Evolutionary conservation across 2,888 invertebrate species (phyloP).

Genomic region (Hypomecis punctinalis): DNA sequence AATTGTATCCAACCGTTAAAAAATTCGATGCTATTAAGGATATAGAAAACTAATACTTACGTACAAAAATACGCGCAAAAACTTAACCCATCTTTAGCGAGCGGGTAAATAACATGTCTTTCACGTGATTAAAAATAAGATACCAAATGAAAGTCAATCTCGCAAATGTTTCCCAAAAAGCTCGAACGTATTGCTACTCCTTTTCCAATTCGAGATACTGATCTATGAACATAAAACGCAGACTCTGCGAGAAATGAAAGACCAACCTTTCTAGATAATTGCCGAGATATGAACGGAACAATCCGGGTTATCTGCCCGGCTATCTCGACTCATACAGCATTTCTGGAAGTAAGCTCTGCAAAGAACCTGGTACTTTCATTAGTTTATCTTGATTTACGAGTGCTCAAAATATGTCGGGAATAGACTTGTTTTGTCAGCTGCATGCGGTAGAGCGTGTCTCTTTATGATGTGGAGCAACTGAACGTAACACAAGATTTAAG

Average conservation of each 20-base stretch:
- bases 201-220: constrained; percentile 41
- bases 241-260: constrained; percentile 54
- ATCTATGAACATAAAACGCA: constrained; percentile 47
- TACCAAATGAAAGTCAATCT: constrained; percentile 1
- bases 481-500: too few species aligned
- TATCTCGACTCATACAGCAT: constrained; percentile 50
- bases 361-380: constrained; percentile 34
- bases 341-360: constrained; percentile 37
- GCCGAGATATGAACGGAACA: constrained; percentile 53
- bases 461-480: too few species aligned
- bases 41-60: too few species aligned
- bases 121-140: neutral
- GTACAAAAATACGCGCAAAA: too few species aligned
- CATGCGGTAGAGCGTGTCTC: too few species aligned
- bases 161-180: constrained; percentile 9
- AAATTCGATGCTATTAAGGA: too few species aligned
- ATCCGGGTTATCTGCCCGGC: constrained; percentile 52
- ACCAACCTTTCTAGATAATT: constrained; percentile 59
- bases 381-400: constrained; percentile 29
- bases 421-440: constrained; percentile 5
- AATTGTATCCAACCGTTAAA: too few species aligned
- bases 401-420: constrained; percentile 14
- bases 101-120: too few species aligned
- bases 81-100: too few species aligned
- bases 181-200: constrained; percentile 33